These are phyloP conservation scores for Hippopotamus amphibius DNA, from an alignment of 2,113 vertebrate genomes.

Conservation along the genomic window DNA sequence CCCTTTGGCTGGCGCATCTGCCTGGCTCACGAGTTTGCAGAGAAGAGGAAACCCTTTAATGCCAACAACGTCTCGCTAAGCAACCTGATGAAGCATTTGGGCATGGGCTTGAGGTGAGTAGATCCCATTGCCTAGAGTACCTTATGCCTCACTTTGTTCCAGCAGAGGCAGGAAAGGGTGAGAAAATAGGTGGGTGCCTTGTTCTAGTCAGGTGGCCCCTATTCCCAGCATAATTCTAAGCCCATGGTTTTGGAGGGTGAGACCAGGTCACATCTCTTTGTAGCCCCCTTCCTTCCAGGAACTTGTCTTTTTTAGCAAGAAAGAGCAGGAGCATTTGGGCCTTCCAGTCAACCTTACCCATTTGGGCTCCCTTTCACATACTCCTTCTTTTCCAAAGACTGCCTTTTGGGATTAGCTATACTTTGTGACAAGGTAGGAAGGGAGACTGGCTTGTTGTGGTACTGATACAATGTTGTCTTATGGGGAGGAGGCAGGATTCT, in stretches of 20 bases:
- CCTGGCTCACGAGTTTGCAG: slow-evolving; percentile 94
- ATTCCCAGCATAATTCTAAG: neutral
- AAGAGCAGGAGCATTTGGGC: neutral
- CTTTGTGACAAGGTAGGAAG: slow-evolving; percentile 42
- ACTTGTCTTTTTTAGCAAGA: slow-evolving; percentile 2
- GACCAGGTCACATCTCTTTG: slow-evolving; percentile 12
- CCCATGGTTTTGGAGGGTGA: slow-evolving; percentile 2
- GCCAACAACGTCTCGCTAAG: slow-evolving; percentile 90
- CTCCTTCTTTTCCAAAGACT: slow-evolving; percentile 5
- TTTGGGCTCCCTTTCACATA: neutral
- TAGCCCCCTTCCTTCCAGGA: neutral
- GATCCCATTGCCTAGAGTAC: neutral
- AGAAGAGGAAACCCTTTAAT: slow-evolving; percentile 94
- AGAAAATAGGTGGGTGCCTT: neutral
- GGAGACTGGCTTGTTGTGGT: neutral
- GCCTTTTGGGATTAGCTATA: slow-evolving; percentile 32
- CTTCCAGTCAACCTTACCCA: neutral
- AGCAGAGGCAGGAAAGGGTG: neutral
- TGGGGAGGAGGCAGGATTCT: neutral
- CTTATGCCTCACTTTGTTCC: slow-evolving; percentile 35
- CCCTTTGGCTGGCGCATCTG: slow-evolving; percentile 94
- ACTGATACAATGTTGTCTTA: slow-evolving; percentile 61
- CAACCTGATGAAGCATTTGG: slow-evolving; percentile 90
- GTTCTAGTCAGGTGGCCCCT: neutral
- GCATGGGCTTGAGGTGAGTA: slow-evolving; percentile 92